Percentiles rank a stretch among this genome's conserved stretches.
Evolutionary conservation across 2,888 invertebrate genomes (phyloP).

Genomic region (Ctena decussata): DNA sequence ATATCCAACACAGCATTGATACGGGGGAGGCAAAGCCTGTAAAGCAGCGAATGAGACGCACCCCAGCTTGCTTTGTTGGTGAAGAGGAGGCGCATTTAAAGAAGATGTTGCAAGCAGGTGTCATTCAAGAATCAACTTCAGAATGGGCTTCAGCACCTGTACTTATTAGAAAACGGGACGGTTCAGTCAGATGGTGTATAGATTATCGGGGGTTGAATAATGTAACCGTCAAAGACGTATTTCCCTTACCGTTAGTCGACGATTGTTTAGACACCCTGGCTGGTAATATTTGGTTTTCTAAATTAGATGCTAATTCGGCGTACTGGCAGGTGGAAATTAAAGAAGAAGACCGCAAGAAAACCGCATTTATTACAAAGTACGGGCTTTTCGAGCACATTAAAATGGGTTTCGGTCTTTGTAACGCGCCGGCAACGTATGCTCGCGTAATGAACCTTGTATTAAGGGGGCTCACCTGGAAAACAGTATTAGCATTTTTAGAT

Average conservation of each 20-base stretch:
- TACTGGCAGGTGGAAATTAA: slow-evolving; percentile 50
- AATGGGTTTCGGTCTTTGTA: background rate
- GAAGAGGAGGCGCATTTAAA: no score
- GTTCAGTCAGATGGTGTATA: slow-evolving; percentile 9
- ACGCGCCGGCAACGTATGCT: background rate
- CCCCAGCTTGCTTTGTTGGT: no score
- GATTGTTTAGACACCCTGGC: slow-evolving; percentile 47
- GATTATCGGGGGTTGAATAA: slow-evolving; percentile 14
- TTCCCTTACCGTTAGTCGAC: slow-evolving; percentile 23
- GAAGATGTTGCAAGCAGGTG: no score
- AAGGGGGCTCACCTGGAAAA: background rate
- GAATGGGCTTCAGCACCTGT: no score
- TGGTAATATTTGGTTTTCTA: slow-evolving; percentile 46
- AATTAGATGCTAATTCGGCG: background rate
- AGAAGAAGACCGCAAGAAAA: slow-evolving; percentile 50
- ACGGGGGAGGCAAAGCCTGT: no score
- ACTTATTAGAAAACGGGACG: background rate
- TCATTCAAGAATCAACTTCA: no score
- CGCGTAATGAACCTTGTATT: background rate
- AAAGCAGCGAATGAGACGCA: no score
- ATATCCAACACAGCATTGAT: background rate
- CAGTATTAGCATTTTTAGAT: slow-evolving; percentile 57
- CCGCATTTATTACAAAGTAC: slow-evolving; percentile 16
- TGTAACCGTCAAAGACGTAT: slow-evolving; percentile 7
- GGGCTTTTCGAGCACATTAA: slow-evolving; percentile 8